Evolutionary conservation across 2,888 invertebrate species (phyloP).

Genomic region (Oithona nana): DNA sequence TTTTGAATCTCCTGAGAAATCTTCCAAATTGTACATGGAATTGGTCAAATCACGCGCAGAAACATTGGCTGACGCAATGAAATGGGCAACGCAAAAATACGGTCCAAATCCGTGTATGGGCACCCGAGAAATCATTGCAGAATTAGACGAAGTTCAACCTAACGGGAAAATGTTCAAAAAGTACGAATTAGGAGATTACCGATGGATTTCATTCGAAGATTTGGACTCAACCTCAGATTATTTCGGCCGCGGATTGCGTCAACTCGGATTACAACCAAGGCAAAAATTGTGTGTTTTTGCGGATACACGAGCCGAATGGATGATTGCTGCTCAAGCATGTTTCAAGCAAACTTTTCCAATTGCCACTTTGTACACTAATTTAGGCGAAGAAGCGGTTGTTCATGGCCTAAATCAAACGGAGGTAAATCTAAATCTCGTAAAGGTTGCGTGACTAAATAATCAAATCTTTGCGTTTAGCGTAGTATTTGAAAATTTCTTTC

Average conservation of each 20-base stretch:
- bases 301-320: slow-evolving; percentile 95
- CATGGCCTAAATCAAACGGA: slow-evolving; percentile 95
- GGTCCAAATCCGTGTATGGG: slow-evolving; percentile 59
- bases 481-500: background rate
- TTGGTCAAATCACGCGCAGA: background rate
- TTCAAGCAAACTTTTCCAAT: slow-evolving; percentile 83
- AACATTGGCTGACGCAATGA: background rate
- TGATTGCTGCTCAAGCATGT: slow-evolving; percentile 84
- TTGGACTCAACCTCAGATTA: slow-evolving; percentile 51
- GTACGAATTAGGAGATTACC: slow-evolving; percentile 81
- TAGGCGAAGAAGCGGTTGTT: slow-evolving; percentile 87
- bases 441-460: background rate
- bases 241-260: slow-evolving; percentile 66
- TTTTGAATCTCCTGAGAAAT: background rate
- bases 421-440: background rate
- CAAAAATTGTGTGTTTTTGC: slow-evolving; percentile 80
- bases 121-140: slow-evolving; percentile 68
- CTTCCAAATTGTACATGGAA: background rate
- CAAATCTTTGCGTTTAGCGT: background rate
- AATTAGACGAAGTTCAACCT: slow-evolving; percentile 81
- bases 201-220: slow-evolving; percentile 65
- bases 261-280: slow-evolving; percentile 49
- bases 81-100: slow-evolving; percentile 34
- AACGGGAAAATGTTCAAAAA: slow-evolving; percentile 63
- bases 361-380: slow-evolving; percentile 88